Evolutionary conservation across 2,888 invertebrate genomes (phyloP).

Genomic region (Archaeoteleia sp.): DNA sequence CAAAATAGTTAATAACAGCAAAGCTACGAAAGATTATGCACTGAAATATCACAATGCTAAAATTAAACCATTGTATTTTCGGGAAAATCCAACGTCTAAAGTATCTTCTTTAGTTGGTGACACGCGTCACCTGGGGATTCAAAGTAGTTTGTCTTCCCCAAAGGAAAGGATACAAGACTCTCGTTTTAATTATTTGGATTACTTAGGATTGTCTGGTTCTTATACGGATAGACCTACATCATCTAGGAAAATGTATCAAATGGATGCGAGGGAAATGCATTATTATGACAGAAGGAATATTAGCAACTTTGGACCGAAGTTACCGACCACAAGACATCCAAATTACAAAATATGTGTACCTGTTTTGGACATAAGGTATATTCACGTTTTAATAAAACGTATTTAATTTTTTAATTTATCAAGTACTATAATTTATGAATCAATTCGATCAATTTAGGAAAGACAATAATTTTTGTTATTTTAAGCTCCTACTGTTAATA

Average conservation of each 20-base stretch:
- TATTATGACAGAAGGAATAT: not conserved
- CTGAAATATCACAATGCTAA: not conserved
- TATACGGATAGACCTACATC: conserved; percentile 36
- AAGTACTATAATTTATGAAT: no score
- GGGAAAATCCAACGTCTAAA: conserved; percentile 15
- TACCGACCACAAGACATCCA: not conserved
- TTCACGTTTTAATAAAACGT: not conserved
- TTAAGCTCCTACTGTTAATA: no score
- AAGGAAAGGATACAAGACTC: not conserved
- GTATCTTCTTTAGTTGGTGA: conserved; percentile 8
- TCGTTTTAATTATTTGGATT: conserved; percentile 15
- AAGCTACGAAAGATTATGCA: no score
- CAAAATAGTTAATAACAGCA: no score
- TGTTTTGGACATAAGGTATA: conserved; percentile 34
- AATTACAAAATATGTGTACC: conserved; percentile 15
- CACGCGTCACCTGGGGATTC: conserved; percentile 5
- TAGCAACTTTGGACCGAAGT: not conserved
- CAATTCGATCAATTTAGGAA: no score
- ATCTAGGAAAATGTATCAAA: conserved; percentile 1
- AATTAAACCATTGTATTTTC: conserved; percentile 9
- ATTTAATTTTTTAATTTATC: conserved; percentile 3
- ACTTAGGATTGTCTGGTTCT: conserved; percentile 13
- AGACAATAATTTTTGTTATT: not conserved
- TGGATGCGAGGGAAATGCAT: not conserved
- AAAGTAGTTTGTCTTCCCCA: conserved; percentile 28